These are phyloP conservation scores for Anastrepha obliqua DNA, from an alignment of 1,140 invertebrate genomes.

Conservation along the genomic window DNA sequence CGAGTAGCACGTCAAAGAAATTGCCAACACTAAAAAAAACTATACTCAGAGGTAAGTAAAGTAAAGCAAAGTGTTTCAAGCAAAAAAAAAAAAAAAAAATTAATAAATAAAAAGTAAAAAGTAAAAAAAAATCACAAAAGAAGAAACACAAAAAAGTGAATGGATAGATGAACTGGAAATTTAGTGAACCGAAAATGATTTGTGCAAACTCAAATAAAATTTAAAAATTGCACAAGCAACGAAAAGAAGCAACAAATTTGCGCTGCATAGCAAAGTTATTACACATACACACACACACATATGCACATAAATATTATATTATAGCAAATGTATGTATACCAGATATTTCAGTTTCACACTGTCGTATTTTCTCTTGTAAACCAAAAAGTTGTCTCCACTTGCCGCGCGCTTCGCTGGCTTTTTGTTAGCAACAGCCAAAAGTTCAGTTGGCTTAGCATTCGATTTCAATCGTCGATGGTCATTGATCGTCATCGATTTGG, in stretches of 20 bases:
- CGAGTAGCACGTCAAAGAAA: neutral
- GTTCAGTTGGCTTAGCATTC: constrained; percentile 1
- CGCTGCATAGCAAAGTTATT: neutral
- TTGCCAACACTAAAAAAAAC: neutral
- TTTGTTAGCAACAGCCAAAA: constrained; percentile 13
- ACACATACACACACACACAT: neutral
- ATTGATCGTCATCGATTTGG: constrained; percentile 37
- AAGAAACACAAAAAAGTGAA: neutral
- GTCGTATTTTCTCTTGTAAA: neutral
- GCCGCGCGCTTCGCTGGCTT: neutral
- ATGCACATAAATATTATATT: neutral
- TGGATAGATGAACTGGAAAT: neutral
- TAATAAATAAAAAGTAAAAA: neutral
- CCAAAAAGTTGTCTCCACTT: constrained; percentile 2
- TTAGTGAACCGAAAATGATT: constrained; percentile 15
- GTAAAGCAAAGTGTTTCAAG: too few relatives aligned
- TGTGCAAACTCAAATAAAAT: neutral
- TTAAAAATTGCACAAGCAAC: neutral
- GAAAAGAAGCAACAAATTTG: neutral
- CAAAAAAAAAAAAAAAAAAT: too few relatives aligned
- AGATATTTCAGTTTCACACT: neutral
- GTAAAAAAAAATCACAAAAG: neutral
- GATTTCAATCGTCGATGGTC: neutral
- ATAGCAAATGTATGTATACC: neutral
- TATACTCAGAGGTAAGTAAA: neutral